These are phyloP conservation scores for Periophthalmodon schlosseri DNA, from an alignment of 2,113 vertebrate species.

Conservation along the genomic window DNA sequence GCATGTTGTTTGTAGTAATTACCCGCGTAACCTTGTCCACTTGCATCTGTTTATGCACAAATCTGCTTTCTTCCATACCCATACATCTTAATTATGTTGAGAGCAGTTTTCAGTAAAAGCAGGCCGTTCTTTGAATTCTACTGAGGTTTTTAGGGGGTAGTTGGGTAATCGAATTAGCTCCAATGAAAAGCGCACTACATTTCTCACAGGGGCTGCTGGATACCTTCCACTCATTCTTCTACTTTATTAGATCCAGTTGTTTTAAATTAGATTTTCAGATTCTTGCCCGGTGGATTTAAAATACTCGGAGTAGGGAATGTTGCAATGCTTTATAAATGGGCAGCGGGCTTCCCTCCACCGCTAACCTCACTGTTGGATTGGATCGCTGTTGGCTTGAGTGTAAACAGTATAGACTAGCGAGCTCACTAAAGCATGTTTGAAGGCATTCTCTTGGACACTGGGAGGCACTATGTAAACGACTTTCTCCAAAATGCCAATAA, in stretches of 20 bases:
- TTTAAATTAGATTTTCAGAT: slow-evolving; percentile 52
- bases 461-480: slow-evolving; percentile 56
- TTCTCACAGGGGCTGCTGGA: slow-evolving; percentile 51
- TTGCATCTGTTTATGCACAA: slow-evolving; percentile 15
- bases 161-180: slow-evolving; percentile 57
- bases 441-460: slow-evolving; percentile 53
- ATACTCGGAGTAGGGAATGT: slow-evolving; percentile 26
- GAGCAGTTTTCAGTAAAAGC: slow-evolving; percentile 31
- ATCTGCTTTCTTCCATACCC: background rate
- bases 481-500: slow-evolving; percentile 55
- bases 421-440: slow-evolving; percentile 45
- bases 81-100: slow-evolving; percentile 22
- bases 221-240: slow-evolving; percentile 50
- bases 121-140: slow-evolving; percentile 17
- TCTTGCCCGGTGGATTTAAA: slow-evolving; percentile 39
- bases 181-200: slow-evolving; percentile 45
- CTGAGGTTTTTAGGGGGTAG: slow-evolving; percentile 22
- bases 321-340: slow-evolving; percentile 21
- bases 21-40: slow-evolving; percentile 10
- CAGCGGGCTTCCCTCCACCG: slow-evolving; percentile 15
- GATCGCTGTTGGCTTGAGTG: slow-evolving; percentile 26
- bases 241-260: slow-evolving; percentile 59
- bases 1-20: background rate
- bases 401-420: slow-evolving; percentile 44
- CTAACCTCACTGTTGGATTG: slow-evolving; percentile 23